Base-by-base conservation (phyloP, 2,888 invertebrate genomes). In the Gastrophysa polygoni region DNA sequence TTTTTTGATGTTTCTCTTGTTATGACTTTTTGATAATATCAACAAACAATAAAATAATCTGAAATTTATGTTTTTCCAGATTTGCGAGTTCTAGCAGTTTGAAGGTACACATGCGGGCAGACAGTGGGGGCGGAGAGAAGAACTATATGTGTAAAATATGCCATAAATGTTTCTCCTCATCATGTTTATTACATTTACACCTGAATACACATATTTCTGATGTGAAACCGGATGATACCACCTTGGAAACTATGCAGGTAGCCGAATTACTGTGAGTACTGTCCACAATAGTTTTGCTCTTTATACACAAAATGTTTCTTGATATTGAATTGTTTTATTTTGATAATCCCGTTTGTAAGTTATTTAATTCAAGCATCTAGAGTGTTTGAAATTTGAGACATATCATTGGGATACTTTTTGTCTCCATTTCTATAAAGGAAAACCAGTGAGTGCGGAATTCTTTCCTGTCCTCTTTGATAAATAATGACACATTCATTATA, bases 31-130 rank as follows among this genome's bases (percentile, higher is more conserved):
- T 5, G 38, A 8, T 6, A 11, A 14, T 38, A 6, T 38, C n/a
- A 16, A 38, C 38, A 38, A 38, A 16, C 3, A 38, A 11, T 11
- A 3, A 5, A 6, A 38, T n/a, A 16, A 57, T 21, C 6, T 4
- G 20, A 56, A 59, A 46, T 51, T 18, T 32, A 14, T 29, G 24
- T 61, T 49, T 66, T 67, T 73, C 18, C 57, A 81, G 81, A 68
- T 81, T 81, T 72, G 73, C 80, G 16, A 79, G 78, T 47, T 74
- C 78, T 0, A 79, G 78, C 60, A 80, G 80, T 65, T 70, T 81
- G 34, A 81, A 80, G 63, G 76, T 77, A 0, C 81, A 81, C 60
- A 73, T 80, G 74, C 73, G 78, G 17, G 73, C 74, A 11, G 80
- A 81, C 70, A 70, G 74, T n/a, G 52, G 73, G 24, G 78, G 14